Evolutionary conservation across 37 sponge, comb jelly and placozoan genomes (phyloP), one percentile per base, ranked within the genome.

Genomic region (Ephydatia muelleri): DNA sequence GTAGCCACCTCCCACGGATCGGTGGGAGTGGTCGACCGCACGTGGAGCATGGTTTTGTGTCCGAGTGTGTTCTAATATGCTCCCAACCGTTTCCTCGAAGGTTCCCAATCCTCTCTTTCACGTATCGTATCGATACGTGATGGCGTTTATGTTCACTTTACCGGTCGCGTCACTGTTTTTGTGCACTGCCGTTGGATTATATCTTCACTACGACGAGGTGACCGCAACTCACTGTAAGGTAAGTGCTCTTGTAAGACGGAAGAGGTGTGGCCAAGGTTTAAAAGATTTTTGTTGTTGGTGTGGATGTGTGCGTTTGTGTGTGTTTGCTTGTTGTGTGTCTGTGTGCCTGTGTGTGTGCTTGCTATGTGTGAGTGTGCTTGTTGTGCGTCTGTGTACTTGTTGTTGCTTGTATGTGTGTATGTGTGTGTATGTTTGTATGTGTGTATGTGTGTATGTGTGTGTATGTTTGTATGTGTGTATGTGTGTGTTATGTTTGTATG

Each of bases 141-240:
- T 67, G 68, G 66, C 36, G 3, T 4, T 80, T 32, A 73, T 75
- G 27, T 73, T 80, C 68, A 67, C 47, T 39, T 25, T 86, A 4
- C 87, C 87, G 0, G 65, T 80, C 30, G 30, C 25, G 25, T 49
- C 87, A 6, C 81, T 86, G 65, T 35, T 80, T n/a, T 38, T 73
- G 32, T 36, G 76, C 39, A 67, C 33, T 22, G 28, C 43, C 29
- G 47, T 86, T 32, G 87, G 87, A 3, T 25, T 74, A 11, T 65
- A 67, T 25, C 81, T 86, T 43, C 87, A 86, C 40, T 67, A 68
- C 13, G 81, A 86, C 0, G 48, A 66, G 48, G 72, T 72, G 67
- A 86, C 87, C 3, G 33, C 65, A 32, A 86, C 87, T 30, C 87
- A 86, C 27, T 86, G 87, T 47, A 65, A 74, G 75, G 87, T 86